Evolutionary conservation across 64 coral and sea anemone genomes (phyloP), one percentile per base, ranked within the genome.

Genomic region (Trachythela sp.): DNA sequence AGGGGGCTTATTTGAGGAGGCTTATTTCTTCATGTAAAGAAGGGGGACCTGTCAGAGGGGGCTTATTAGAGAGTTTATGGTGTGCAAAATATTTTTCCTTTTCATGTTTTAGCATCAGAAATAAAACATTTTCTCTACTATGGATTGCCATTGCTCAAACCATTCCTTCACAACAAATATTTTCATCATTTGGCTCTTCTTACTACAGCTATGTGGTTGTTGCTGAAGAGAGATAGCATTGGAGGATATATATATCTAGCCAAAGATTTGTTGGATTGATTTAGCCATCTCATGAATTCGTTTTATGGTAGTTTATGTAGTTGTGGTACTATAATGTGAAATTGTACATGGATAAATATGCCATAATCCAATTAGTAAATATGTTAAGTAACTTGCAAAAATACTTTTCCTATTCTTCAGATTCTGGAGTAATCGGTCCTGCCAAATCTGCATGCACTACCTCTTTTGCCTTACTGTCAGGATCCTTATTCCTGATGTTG

Each of bases 181-280:
- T 90, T 90, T 40, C 89, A 90, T 42, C 89, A 90, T 36, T 40
- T 91, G n/a, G 90, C 90, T 48, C 43, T 91, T 38, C 59, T 91
- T 2, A 32, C 84, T 36, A 86, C 84, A 49, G 42, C 54, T 43
- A 17, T 76, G 59, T 91, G 84, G 90, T 72, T 91, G 85, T 80
- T 89, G 43, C 22, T 76, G 88, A 89, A 88, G 64, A 68, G 87
- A 88, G 41, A 48, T 88, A 26, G 8, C 87, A 37, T 29, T 33
- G 20, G 88, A 89, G 34, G 70, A 89, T 27, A 45, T 56, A n/a
- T n/a, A 30, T 34, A 71, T 33, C 29, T 48, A 22, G 88, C 88
- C 48, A 64, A 70, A 49, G 15, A 80, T 20, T 40, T 77, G 20
- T 26, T 72, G 29, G 13, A 35, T 72, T 72, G 17, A 15, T 80